These are phyloP conservation scores for Melanchra persicariae DNA, from an alignment of 2,888 invertebrate species.

Conservation along the genomic window DNA sequence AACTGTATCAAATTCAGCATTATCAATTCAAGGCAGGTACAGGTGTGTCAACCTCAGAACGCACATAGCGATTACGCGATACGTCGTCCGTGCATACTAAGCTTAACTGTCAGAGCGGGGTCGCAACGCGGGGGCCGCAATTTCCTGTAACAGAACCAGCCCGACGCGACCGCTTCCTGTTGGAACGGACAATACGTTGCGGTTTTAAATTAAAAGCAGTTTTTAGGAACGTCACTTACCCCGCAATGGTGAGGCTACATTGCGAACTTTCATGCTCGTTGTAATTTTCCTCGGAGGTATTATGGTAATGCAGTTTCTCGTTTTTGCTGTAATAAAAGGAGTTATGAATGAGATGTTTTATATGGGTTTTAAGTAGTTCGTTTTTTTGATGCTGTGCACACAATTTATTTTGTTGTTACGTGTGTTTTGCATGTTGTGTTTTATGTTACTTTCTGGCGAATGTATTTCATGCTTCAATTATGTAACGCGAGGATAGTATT, in stretches of 20 bases:
- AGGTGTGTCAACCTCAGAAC: slow-evolving; percentile 64
- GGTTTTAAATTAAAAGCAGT: slow-evolving; percentile 75
- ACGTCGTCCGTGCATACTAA: slow-evolving; percentile 61
- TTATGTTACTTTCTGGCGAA: background rate
- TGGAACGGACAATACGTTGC: slow-evolving; percentile 73
- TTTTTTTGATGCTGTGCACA: slow-evolving; percentile 26
- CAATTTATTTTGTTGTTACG: slow-evolving; percentile 41
- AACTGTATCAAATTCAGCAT: slow-evolving; percentile 53
- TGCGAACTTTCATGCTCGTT: slow-evolving; percentile 48
- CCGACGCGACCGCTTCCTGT: slow-evolving; percentile 71
- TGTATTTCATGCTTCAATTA: background rate
- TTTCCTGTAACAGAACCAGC: slow-evolving; percentile 77
- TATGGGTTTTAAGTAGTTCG: slow-evolving; percentile 46
- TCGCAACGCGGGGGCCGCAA: slow-evolving; percentile 72
- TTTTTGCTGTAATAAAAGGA: slow-evolving; percentile 57
- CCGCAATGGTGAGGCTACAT: slow-evolving; percentile 55
- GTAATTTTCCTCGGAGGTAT: slow-evolving; percentile 47
- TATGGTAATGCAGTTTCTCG: slow-evolving; percentile 60
- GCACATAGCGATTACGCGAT: slow-evolving; percentile 63
- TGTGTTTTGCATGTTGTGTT: slow-evolving; percentile 14
- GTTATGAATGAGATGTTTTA: slow-evolving; percentile 58
- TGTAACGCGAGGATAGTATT: background rate
- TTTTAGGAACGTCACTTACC: slow-evolving; percentile 63
- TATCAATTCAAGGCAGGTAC: slow-evolving; percentile 65
- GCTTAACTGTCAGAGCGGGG: slow-evolving; percentile 61